A percentile compares a stretch with the other conserved stretches of the same genome.
These are phyloP conservation scores for Mythimna impura DNA, from an alignment of 2,888 invertebrate genomes.

Conservation along the genomic window DNA sequence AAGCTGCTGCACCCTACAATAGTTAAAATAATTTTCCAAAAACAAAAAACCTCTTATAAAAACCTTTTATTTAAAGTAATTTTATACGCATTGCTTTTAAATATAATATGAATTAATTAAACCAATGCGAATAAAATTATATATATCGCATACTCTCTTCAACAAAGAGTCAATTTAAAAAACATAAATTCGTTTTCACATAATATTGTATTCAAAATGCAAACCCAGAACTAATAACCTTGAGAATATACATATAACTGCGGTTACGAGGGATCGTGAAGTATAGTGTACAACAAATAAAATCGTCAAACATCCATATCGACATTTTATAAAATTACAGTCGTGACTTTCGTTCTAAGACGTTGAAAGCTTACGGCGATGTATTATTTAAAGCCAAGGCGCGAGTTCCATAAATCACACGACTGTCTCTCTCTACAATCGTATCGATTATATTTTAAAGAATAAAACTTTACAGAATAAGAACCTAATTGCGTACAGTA, in stretches of 20 bases:
- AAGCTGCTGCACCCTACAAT: no score
- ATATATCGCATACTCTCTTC: conserved; percentile 18
- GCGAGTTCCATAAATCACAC: conserved; percentile 86
- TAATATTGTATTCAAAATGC: conserved; percentile 47
- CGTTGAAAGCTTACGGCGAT: conserved; percentile 88
- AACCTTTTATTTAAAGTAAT: not conserved
- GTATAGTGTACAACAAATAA: conserved; percentile 76
- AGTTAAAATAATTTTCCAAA: no score
- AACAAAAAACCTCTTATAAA: not conserved
- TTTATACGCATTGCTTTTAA: conserved; percentile 10
- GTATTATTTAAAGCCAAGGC: conserved; percentile 87
- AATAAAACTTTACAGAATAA: conserved; percentile 82
- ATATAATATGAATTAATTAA: conserved; percentile 8
- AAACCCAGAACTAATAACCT: conserved; percentile 56
- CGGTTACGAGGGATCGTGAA: conserved; percentile 59
- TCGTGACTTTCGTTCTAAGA: conserved; percentile 88
- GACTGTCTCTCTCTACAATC: conserved; percentile 82
- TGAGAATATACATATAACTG: conserved; percentile 55
- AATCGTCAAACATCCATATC: conserved; percentile 84
- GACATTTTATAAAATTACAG: conserved; percentile 87
- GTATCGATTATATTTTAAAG: conserved; percentile 82
- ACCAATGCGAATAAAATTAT: not conserved
- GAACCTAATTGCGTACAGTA: conserved; percentile 79
- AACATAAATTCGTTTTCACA: conserved; percentile 39
- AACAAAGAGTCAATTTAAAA: conserved; percentile 38